Base-by-base conservation (phyloP, 2,797 vertebrate species). In the Bradypodion pumilum region DNA sequence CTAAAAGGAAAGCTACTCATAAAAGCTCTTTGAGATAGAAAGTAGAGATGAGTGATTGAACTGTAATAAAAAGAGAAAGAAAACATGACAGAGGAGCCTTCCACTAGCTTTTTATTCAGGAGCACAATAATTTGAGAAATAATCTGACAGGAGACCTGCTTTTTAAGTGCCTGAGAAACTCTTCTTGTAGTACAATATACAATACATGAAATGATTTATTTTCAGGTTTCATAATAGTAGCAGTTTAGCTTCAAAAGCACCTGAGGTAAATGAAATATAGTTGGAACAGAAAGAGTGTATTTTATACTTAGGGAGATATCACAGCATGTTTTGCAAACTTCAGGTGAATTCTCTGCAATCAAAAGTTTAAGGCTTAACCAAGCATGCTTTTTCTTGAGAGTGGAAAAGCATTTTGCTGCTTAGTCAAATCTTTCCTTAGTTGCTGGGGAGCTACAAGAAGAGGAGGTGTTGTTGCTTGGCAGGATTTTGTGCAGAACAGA, bases 71-170 rank as follows among this genome's bases (percentile, higher is more conserved):
- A 69, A 85, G 68, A 77, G 49, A 69, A 81, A 74, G 70, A 75
- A 75, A 69, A 80, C 44, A 80, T 76, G 72, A 29, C 72, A 87
- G 62, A 85, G 76, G 29, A 76, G 2, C 2, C 15, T 80, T 7
- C 70, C 60, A 7, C 4, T 25, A 80, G 3, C 7, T 2, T 87
- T 80, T 87, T 86, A 42, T 49, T 37, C 80, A 77, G 5, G 73
- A 7, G 78, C 79, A 74, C 79, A 62, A 37, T 70, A 52, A 86
- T 81, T 76, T 86, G 72, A 89, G 72, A 87, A 90, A 83, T 70
- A 59, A 7, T 46, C 56, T 29, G 9, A 72, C 72, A 85, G 60
- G 0, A 3, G 2, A 66, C 13, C 78, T 82, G 37, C 10, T 83
- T 84, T 87, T 91, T 52, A 83, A 75, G 72, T 76, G n/a, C 32